Conservation (phyloP, 2,797 vertebrate species). For the Artibeus lituratus region DNA sequence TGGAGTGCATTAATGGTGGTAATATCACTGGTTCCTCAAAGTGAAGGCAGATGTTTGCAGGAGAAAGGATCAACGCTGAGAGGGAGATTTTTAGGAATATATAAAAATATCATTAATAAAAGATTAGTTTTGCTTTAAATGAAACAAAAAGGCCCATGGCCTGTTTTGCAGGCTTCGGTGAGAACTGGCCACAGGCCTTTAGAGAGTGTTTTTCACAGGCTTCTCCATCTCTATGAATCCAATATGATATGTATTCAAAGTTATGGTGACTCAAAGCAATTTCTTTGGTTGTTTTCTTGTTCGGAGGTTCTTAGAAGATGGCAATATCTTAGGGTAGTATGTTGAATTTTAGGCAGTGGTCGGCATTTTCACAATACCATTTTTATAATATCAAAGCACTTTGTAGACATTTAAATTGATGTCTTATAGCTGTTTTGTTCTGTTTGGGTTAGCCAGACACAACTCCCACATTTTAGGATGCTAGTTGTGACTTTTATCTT, state of each 20-base stretch:
- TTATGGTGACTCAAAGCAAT: not conserved
- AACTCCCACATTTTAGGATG: not conserved
- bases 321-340: not conserved
- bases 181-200: not conserved
- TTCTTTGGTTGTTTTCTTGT: slow-evolving; percentile 11
- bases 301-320: not conserved
- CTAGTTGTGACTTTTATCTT: not conserved
- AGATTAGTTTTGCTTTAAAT: not conserved
- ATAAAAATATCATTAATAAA: not conserved
- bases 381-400: not conserved
- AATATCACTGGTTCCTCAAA: not conserved
- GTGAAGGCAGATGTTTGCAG: slow-evolving; percentile 34
- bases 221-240: not conserved
- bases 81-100: not conserved
- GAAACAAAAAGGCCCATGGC: not conserved
- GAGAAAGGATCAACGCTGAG: not conserved
- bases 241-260: not conserved
- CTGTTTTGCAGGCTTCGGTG: not conserved
- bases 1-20: not conserved
- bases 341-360: not conserved
- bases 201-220: not conserved
- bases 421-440: not conserved
- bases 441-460: not conserved
- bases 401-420: not conserved
- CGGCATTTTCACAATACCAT: not conserved